Conservation (phyloP, 2,113 vertebrate genomes). For the Pampusana beccarii region DNA sequence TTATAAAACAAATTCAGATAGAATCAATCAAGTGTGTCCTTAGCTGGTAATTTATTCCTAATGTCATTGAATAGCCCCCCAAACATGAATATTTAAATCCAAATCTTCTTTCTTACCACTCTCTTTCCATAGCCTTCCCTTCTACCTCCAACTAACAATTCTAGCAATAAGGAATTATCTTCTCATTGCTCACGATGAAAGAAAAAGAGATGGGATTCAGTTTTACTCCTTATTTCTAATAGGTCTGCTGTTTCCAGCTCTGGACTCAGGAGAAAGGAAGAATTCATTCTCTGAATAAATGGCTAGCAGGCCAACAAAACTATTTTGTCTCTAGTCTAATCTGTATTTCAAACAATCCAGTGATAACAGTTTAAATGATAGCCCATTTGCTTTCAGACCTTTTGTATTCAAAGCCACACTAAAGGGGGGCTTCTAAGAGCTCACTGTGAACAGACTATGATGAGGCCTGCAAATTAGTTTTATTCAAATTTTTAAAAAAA, state of each 20-base stretch:
- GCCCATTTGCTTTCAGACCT: constrained; percentile 3
- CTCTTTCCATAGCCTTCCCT: constrained; percentile 18
- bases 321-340: not conserved
- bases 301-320: not conserved
- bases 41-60: constrained; percentile 72
- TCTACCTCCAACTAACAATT: constrained; percentile 42
- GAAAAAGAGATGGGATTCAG: not conserved
- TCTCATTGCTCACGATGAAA: not conserved
- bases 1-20: constrained; percentile 66
- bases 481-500: not conserved
- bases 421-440: not conserved
- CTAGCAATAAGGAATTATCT: constrained; percentile 33
- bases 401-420: not conserved
- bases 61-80: constrained; percentile 55
- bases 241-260: not conserved
- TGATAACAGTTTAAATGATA: not conserved
- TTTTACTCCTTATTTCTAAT: constrained; percentile 8
- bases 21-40: constrained; percentile 61
- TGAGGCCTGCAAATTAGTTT: not conserved
- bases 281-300: constrained; percentile 31
- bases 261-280: not conserved
- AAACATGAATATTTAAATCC: constrained; percentile 62
- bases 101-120: constrained; percentile 38
- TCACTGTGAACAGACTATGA: not conserved
- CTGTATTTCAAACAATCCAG: constrained; percentile 13